Base-by-base conservation (phyloP, 2,797 vertebrate genomes). In the Diplodus puntazzo region DNA sequence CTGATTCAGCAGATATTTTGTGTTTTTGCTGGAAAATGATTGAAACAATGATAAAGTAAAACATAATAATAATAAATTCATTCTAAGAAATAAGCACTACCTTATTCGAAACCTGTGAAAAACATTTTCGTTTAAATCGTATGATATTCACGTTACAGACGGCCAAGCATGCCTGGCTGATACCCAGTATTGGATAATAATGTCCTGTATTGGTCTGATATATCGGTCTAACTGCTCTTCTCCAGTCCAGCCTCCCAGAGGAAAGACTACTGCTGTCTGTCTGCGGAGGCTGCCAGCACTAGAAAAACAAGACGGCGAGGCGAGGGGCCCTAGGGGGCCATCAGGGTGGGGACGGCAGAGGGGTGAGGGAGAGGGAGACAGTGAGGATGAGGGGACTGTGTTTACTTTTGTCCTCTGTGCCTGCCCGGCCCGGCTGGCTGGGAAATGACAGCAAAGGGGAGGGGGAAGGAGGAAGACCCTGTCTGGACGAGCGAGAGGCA, bases 301-400 rank as follows among this genome's bases (percentile, higher is more conserved):
- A 94, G 84, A 90, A 92, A 94, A 94, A 95, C 93, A 95, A 89
- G 77, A 77, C 77, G 61, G 77, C 13, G 83, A 89, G 90, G 89
- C 87, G 85, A 89, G 89, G 75, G 90, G 90, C 88, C 91, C 88
- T 86, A 30, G 77, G 89, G 88, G 88, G 83, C 75, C 62, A 57
- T 66, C 58, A 75, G 84, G 74, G 61, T 57, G 79, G 83, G 75
- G 86, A 77, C 49, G 60, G 67, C 70, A 34, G 20, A 77, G 73
- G 62, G 80, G 21, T 60, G 69, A 78, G 78, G 74, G 70, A 62
- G 62, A 62, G 58, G 17, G 49, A 39, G 74, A 58, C 48, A 14
- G 73, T 25, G 65, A 80, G 64, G 74, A 79, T 11, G 78, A 83
- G 80, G 75, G 74, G 73, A 86, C 87, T 75, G 81, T 94, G 90